Evolutionary conservation across 2,888 invertebrate species (phyloP).

Genomic region (Hypolimnas misippus): DNA sequence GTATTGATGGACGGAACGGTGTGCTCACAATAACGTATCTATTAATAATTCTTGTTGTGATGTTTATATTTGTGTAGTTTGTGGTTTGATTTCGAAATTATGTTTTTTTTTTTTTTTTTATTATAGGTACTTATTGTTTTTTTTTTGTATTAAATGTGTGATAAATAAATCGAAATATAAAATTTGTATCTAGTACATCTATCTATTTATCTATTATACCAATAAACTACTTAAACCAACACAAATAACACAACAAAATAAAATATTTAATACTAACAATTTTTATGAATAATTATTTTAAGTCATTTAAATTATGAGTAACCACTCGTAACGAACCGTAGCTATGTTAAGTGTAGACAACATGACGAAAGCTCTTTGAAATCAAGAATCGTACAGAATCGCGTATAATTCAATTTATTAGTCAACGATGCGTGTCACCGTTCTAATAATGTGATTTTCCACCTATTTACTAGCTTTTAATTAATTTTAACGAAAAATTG

Average conservation of each 20-base stretch:
- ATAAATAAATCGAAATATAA: no score
- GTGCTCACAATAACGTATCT: not conserved
- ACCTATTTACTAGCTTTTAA: conserved; percentile 10
- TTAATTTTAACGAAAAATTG: conserved; percentile 4
- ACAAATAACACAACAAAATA: not conserved
- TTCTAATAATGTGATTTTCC: conserved; percentile 53
- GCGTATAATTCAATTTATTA: conserved; percentile 64
- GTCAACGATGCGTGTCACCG: conserved; percentile 52
- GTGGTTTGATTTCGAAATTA: no score
- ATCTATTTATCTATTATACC: no score
- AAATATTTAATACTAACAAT: no score
- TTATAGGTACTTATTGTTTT: no score
- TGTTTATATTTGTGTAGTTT: not conserved
- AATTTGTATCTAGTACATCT: no score
- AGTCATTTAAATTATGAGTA: not conserved
- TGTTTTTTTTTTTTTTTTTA: no score
- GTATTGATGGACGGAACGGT: conserved; percentile 6
- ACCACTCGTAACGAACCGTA: not conserved
- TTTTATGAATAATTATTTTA: no score
- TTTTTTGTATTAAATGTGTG: no score
- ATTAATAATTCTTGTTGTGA: not conserved
- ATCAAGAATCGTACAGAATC: conserved; percentile 53
- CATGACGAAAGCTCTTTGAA: conserved; percentile 52
- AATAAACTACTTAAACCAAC: not conserved
- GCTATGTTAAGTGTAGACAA: conserved; percentile 49